Evolutionary conservation across 2,888 invertebrate species (phyloP).

Genomic region (Bruchidius siliquastri): DNA sequence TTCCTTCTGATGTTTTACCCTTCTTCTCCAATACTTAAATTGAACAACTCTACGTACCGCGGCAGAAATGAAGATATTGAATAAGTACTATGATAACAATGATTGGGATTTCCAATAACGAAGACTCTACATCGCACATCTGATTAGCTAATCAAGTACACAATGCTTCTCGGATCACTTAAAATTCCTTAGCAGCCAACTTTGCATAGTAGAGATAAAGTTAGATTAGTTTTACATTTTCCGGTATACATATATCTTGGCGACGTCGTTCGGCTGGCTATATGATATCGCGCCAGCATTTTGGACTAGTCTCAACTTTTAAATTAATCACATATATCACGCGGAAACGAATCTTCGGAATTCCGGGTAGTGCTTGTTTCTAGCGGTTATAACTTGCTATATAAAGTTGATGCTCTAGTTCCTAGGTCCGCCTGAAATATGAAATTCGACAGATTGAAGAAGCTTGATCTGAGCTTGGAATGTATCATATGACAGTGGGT

Average conservation of each 20-base stretch:
- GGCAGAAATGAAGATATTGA: too few species aligned
- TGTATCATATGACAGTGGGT: too few species aligned
- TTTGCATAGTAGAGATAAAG: slow-evolving; percentile 8
- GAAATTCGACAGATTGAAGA: neutral
- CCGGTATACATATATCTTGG: neutral
- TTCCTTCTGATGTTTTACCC: too few species aligned
- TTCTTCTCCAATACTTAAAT: too few species aligned
- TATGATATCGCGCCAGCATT: slow-evolving; percentile 6
- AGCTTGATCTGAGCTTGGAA: neutral
- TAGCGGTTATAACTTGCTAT: neutral
- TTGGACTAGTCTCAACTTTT: slow-evolving; percentile 6
- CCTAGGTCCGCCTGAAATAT: neutral
- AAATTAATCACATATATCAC: slow-evolving; percentile 5
- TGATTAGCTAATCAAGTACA: slow-evolving; percentile 1
- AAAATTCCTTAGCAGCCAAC: slow-evolving; percentile 9
- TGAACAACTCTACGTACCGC: too few species aligned
- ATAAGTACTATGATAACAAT: too few species aligned
- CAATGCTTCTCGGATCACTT: slow-evolving; percentile 9
- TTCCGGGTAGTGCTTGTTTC: neutral
- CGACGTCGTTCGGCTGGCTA: slow-evolving; percentile 6
- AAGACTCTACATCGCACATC: neutral
- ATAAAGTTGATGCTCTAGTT: neutral
- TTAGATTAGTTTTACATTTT: slow-evolving; percentile 13
- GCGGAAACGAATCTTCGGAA: neutral
- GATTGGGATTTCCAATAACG: too few species aligned